Evolutionary conservation across 2,113 vertebrate species (phyloP), one percentile per base, ranked within the genome.

Genomic region (Kryptolebias marmoratus): DNA sequence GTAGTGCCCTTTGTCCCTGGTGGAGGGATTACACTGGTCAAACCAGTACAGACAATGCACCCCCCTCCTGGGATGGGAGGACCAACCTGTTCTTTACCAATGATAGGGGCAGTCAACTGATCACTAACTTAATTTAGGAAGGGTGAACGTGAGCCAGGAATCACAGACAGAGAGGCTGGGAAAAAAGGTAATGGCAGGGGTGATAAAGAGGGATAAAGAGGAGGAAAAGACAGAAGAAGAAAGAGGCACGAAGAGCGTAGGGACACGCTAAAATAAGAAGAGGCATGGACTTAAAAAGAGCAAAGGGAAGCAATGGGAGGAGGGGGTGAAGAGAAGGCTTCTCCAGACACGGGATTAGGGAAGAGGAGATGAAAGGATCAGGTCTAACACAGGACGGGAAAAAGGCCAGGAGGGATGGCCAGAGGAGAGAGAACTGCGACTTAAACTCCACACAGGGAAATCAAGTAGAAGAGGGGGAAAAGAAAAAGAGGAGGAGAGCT

Each of bases 51-150:
- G 90, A 95, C 95, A 95, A 95, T 95, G 89, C 67, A 76, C 81
- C 90, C 91, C 90, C 92, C 90, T 90, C 85, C 89, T 87, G 85
- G 64, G 90, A 90, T 80, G 87, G 92, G 92, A 90, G 91, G 91
- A 81, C 79, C 81, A 78, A 88, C 81, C 79, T 70, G 78, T 75
- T 92, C 85, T 85, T 67, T 83, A 88, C 92, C 89, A 90, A 92
- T 90, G 89, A 91, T 88, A 85, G 84, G 91, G 91, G 93, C 90
- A 92, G 93, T 93, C 91, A 90, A 92, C 92, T 92, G 90, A 88
- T 86, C 90, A 92, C 92, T 92, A 92, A 94, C 94, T 96, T 94
- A 92, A 95, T 95, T 94, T 95, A 90, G 81, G 73, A 73, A 77
- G 83, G 82, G 77, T 68, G 66, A 67, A 65, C 74, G 71, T 63